Evolutionary conservation across 2,113 vertebrate species (phyloP).

Genomic region (Pygathrix nemaeus): DNA sequence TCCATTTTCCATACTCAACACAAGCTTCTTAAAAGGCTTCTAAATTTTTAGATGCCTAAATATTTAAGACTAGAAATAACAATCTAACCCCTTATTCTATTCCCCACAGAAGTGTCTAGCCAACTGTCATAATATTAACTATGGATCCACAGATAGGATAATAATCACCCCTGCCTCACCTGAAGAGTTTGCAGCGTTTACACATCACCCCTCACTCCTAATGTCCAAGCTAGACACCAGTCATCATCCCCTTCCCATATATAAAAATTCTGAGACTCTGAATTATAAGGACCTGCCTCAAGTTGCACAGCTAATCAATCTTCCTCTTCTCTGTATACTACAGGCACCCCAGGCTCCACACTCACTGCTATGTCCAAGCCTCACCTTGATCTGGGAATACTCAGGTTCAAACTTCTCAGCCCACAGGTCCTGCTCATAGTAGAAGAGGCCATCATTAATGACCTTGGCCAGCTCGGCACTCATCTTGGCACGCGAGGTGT

Average conservation of each 20-base stretch:
- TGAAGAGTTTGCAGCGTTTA: neutral
- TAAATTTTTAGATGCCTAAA: neutral
- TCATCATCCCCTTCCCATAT: neutral
- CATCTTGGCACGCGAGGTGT: constrained; percentile 96
- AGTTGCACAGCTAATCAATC: neutral
- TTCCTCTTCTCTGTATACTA: neutral
- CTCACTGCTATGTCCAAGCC: neutral
- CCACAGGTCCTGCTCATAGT: constrained; percentile 98
- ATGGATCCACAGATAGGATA: neutral
- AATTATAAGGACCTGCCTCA: neutral
- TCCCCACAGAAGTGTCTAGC: neutral
- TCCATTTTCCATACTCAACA: neutral
- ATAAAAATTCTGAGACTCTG: neutral
- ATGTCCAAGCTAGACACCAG: neutral
- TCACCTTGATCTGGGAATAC: constrained; percentile 99
- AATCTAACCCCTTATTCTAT: neutral
- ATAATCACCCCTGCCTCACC: too few relatives aligned
- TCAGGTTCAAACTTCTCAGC: constrained; percentile 96
- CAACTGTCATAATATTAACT: neutral
- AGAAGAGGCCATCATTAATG: constrained; percentile 98
- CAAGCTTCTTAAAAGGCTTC: neutral
- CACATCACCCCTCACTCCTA: neutral
- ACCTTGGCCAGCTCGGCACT: constrained; percentile 94
- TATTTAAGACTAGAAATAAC: neutral
- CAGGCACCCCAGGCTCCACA: neutral